Evolutionary conservation across 2,113 vertebrate genomes (phyloP).

Genomic region (Ptilonorhynchus violaceus): DNA sequence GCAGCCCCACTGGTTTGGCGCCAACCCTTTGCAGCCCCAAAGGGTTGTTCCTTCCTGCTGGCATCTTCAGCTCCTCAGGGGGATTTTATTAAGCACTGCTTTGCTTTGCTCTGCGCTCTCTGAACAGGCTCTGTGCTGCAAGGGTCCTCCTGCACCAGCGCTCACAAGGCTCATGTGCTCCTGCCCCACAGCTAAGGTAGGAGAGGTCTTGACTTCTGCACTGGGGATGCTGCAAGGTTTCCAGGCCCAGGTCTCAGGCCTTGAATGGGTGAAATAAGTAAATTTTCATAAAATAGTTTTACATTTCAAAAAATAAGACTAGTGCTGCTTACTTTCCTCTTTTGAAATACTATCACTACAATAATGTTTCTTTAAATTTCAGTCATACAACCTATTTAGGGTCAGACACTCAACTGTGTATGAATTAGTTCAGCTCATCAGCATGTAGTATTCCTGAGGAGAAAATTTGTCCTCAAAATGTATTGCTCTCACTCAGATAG

Average conservation of each 20-base stretch:
- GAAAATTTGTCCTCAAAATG: background rate
- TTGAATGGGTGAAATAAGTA: background rate
- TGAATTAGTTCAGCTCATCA: background rate
- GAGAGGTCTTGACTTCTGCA: background rate
- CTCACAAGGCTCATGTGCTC: background rate
- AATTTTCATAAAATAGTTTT: background rate
- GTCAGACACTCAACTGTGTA: background rate
- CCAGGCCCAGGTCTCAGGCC: background rate
- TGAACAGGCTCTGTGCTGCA: background rate
- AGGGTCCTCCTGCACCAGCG: background rate
- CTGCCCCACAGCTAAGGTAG: rapidly evolving
- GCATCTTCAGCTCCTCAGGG: background rate
- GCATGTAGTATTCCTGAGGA: background rate
- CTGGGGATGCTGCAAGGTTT: background rate
- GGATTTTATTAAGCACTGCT: background rate
- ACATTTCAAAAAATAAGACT: background rate
- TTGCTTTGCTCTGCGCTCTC: background rate
- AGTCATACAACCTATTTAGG: background rate
- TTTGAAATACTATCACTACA: background rate
- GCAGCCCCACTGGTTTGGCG: rapidly evolving
- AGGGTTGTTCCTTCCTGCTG: background rate
- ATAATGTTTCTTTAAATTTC: background rate
- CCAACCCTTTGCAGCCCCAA: background rate
- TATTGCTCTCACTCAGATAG: background rate
- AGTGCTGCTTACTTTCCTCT: background rate